These are phyloP conservation scores for Solenopsis fugax DNA, from an alignment of 1,140 invertebrate species.

Conservation along the genomic window DNA sequence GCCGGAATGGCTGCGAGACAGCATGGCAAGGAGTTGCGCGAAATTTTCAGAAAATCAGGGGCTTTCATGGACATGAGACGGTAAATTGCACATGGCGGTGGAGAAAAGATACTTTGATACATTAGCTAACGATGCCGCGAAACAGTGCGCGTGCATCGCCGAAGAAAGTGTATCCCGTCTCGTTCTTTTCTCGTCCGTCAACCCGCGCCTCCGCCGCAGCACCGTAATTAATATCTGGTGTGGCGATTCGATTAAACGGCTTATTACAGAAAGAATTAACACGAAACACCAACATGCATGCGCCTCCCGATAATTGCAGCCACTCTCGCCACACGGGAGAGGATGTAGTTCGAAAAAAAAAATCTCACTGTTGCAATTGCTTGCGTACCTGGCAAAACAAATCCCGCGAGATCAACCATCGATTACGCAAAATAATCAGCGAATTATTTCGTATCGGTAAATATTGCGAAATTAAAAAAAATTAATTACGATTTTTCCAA, in stretches of 20 bases:
- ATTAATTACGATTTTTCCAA: neutral
- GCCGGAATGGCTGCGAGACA: neutral
- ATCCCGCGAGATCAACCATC: neutral
- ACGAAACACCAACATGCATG: slow-evolving; percentile 18
- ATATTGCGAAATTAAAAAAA: neutral
- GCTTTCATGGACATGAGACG: neutral
- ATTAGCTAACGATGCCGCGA: slow-evolving; percentile 40
- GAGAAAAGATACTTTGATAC: slow-evolving; percentile 58
- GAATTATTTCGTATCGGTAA: neutral
- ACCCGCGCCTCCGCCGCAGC: slow-evolving; percentile 18
- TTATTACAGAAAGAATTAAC: slow-evolving; percentile 62
- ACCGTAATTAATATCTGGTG: slow-evolving; percentile 60
- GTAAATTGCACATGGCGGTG: slow-evolving; percentile 2
- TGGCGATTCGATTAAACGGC: slow-evolving; percentile 53
- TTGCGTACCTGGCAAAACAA: neutral
- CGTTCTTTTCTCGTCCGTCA: slow-evolving; percentile 44
- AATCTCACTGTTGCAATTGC: slow-evolving; percentile 23
- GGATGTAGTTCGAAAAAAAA: slow-evolving; percentile 43
- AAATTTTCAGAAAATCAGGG: slow-evolving; percentile 9
- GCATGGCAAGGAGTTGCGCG: neutral
- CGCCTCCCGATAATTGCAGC: slow-evolving; percentile 49
- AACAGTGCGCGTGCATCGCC: slow-evolving; percentile 62
- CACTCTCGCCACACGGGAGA: slow-evolving; percentile 46
- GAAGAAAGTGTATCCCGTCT: slow-evolving; percentile 69
- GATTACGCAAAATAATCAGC: neutral